A percentile compares a stretch with the other conserved stretches of the same genome.
These are phyloP conservation scores for Tragelaphus strepsiceros DNA, from an alignment of 2,113 vertebrate genomes.

Conservation along the genomic window DNA sequence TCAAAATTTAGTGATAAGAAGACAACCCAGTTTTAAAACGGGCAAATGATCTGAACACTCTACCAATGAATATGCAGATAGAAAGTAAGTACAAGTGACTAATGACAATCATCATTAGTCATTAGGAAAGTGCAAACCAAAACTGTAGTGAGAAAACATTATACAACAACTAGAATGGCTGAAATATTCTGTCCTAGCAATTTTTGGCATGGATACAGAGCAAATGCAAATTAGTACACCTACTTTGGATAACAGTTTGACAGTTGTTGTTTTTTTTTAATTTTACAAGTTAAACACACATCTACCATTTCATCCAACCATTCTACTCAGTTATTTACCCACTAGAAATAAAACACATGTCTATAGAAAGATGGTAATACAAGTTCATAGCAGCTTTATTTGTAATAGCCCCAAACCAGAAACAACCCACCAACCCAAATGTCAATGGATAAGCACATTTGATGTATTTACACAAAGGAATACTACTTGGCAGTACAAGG, in stretches of 20 bases:
- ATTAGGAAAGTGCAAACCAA: not conserved
- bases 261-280: not conserved
- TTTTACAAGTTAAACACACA: not conserved
- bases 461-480: not conserved
- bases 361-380: not conserved
- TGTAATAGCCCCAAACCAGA: not conserved
- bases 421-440: not conserved
- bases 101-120: not conserved
- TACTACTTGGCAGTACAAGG: not conserved
- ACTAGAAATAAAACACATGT: not conserved
- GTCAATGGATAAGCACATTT: not conserved
- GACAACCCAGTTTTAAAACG: not conserved
- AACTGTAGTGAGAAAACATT: not conserved
- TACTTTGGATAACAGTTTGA: not conserved
- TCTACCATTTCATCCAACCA: not conserved
- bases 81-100: not conserved
- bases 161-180: not conserved
- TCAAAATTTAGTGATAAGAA: not conserved
- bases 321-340: not conserved
- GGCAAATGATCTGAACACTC: not conserved
- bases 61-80: not conserved
- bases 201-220: not conserved
- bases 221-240: not conserved
- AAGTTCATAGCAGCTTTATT: not conserved
- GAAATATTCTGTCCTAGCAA: not conserved